These are phyloP conservation scores for Drosophila novamexicana DNA, from an alignment of 1,140 invertebrate species.

Conservation along the genomic window DNA sequence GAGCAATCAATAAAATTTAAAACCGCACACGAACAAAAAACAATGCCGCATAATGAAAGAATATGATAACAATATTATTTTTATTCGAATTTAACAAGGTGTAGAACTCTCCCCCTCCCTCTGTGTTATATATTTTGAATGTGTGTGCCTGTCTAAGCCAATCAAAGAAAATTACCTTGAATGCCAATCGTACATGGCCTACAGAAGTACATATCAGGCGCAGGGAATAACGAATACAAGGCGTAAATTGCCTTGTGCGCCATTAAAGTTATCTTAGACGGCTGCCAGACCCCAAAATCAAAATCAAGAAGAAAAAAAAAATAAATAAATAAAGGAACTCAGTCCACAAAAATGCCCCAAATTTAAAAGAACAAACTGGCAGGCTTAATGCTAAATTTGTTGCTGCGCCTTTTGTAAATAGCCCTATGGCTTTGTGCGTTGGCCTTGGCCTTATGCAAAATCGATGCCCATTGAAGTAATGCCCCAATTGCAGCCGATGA, in stretches of 20 bases:
- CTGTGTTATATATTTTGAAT: not conserved
- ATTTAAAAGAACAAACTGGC: conserved; percentile 17
- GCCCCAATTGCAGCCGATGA: conserved; percentile 1
- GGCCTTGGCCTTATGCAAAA: conserved; percentile 27
- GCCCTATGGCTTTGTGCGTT: not conserved
- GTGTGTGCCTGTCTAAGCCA: conserved; percentile 18
- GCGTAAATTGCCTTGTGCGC: conserved; percentile 18
- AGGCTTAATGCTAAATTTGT: conserved; percentile 15
- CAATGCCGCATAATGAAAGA: conserved; percentile 9
- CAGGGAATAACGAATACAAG: not conserved
- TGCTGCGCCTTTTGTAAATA: conserved; percentile 3
- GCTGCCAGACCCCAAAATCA: not conserved
- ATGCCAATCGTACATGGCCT: conserved; percentile 25
- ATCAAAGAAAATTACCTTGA: conserved; percentile 36
- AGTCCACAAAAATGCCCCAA: not conserved
- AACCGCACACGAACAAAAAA: not conserved
- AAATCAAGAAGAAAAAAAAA: not conserved
- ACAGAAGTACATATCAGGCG: not conserved
- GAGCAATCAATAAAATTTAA: conserved; percentile 27
- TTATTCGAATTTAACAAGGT: conserved; percentile 31
- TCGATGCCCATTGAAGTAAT: conserved; percentile 21
- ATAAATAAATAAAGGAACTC: not conserved
- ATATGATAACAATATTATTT: conserved; percentile 39
- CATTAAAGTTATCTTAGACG: conserved; percentile 32
- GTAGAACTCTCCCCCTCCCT: not conserved